Evolutionary conservation across 2,888 invertebrate species (phyloP), one percentile per base, ranked within the genome.

Genomic region (Cremastinae sp.): DNA sequence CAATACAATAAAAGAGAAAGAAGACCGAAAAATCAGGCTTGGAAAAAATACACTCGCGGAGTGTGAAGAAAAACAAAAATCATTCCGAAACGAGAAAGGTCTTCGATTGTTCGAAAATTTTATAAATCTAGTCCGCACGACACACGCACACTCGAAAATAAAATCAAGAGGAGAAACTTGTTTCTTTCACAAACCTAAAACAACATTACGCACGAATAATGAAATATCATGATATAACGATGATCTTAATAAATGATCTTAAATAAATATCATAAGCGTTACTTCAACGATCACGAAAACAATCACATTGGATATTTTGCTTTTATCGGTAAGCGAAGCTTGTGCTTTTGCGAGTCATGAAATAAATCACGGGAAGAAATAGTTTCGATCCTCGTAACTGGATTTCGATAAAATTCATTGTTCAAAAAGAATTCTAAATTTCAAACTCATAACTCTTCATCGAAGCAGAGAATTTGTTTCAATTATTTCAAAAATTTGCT

Each of bases 261-360:
- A 61, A 66, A 75, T 51, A 47, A 75, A 66, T 75, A 70, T 47
- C 12, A 39, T 75, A 70, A 70, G 64, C 75, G 53, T 69, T 43
- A 55, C 55, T 41, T 66, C 70, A 28, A 61, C 8, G 55, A 37
- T 61, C 39, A 71, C 49, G 56, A 66, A 41, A 56, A 61, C 35
- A 39, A 75, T 75, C 75, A 62, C 71, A 75, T 51, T 66, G 62
- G 28, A 28, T 28, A n/a, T 28, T 3, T 28, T 28, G 70, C 45
- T 49, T 61, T 53, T 41, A 28, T 71, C 56, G 61, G 56, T 61
- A 62, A 41, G 20, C 61, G 61, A 71, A 71, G 53, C 65, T 71
- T 66, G 71, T 75, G 71, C 71, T 72, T 58, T 28, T 71, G 49
- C 66, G 41, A 39, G 14, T 47, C 39, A 49, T 53, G 8, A 61